A percentile compares a stretch with the other conserved stretches of the same genome.
Evolutionary conservation across 2,797 vertebrate species (phyloP).

Genomic region (Alfaro cultratus): DNA sequence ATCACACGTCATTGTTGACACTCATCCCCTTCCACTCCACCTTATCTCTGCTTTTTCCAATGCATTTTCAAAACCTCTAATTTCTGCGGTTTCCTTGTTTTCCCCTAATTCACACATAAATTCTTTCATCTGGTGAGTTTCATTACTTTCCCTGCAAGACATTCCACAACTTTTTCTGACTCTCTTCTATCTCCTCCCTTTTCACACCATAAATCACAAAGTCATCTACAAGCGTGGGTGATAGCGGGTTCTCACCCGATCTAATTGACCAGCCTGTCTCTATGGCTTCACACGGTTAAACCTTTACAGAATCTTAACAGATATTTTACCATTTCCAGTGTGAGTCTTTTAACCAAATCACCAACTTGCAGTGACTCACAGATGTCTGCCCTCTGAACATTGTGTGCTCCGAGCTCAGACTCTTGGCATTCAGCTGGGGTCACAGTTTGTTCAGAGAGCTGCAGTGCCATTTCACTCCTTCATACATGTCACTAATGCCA

Average conservation of each 20-base stretch:
- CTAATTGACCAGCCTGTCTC: background rate
- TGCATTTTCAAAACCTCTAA: background rate
- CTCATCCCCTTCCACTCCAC: background rate
- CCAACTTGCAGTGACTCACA: background rate
- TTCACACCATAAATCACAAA: background rate
- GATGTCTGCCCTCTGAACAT: slow-evolving; percentile 12
- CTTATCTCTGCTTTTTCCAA: background rate
- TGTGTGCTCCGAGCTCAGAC: slow-evolving; percentile 25
- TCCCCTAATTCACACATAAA: background rate
- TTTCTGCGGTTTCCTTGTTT: background rate
- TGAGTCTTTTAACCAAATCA: background rate
- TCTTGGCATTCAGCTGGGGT: slow-evolving; percentile 29
- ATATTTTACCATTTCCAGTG: background rate
- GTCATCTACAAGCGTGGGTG: background rate
- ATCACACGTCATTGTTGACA: background rate
- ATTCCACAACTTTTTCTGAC: background rate
- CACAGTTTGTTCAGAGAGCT: slow-evolving; percentile 27
- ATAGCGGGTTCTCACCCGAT: background rate
- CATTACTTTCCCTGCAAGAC: background rate
- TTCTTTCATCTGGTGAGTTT: background rate
- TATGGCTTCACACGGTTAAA: background rate
- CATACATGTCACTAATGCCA: slow-evolving; percentile 20
- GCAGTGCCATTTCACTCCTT: slow-evolving; percentile 26
- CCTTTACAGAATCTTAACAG: background rate
- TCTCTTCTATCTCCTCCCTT: background rate